phyloP scores from a whole-genome alignment of 2,797 vertebrate genomes.

The Thripadectes ignobilis region DNA sequence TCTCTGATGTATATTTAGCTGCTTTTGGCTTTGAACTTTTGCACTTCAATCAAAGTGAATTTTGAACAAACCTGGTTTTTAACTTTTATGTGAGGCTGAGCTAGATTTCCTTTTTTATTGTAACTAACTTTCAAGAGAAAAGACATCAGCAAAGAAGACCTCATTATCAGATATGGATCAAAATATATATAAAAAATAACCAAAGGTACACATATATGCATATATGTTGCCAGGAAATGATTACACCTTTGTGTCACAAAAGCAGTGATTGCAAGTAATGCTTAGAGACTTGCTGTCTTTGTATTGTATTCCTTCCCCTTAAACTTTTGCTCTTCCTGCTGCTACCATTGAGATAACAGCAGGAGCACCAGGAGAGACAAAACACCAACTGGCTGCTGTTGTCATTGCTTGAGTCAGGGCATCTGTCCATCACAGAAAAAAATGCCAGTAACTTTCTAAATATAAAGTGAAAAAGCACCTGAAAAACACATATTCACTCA shows the following conservation, averaged over 20 bases:
- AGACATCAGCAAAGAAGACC: not conserved
- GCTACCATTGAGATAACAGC: not conserved
- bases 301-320: not conserved
- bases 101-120: constrained; percentile 22
- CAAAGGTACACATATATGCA: not conserved
- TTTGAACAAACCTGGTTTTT: constrained; percentile 59
- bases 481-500: not conserved
- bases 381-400: not conserved
- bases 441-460: not conserved
- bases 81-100: constrained; percentile 47
- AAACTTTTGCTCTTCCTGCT: not conserved
- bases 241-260: not conserved
- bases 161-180: not conserved
- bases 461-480: not conserved
- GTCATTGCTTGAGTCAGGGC: not conserved
- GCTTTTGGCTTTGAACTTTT: constrained; percentile 66
- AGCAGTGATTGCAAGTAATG: not conserved
- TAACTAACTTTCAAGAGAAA: constrained; percentile 6
- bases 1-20: constrained; percentile 57
- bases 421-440: not conserved
- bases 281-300: not conserved
- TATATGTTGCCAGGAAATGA: constrained; percentile 24
- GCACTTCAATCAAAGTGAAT: constrained; percentile 69
- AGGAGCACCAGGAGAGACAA: constrained; percentile 2
- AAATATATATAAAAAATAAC: constrained; percentile 5